Percentiles rank a stretch among this genome's conserved stretches.
Evolutionary conservation across 2,888 invertebrate species (phyloP).

Genomic region (Diarsia rubi): DNA sequence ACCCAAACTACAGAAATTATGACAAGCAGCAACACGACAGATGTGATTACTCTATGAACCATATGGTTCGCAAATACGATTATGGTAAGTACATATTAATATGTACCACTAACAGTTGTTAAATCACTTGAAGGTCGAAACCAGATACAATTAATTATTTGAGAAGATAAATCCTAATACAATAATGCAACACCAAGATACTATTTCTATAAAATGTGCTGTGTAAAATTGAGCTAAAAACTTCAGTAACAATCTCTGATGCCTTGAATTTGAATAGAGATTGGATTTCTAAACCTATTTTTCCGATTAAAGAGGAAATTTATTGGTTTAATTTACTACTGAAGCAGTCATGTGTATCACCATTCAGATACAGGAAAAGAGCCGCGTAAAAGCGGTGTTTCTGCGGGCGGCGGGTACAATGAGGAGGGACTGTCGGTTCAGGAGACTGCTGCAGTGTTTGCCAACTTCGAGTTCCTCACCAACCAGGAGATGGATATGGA

Average conservation of each 20-base stretch:
- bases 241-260: neutral
- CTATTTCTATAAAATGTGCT: neutral
- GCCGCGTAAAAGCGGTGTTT: conserved; percentile 80
- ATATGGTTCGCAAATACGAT: conserved; percentile 85
- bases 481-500: conserved; percentile 97
- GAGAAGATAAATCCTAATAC: neutral
- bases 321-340: neutral
- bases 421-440: conserved; percentile 87
- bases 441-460: conserved; percentile 97
- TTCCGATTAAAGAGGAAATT: neutral
- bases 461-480: conserved; percentile 98
- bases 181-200: neutral
- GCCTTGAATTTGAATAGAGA: neutral
- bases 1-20: conserved; percentile 90
- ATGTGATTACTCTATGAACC: conserved; percentile 84
- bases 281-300: neutral
- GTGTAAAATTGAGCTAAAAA: neutral
- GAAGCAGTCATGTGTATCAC: conserved; percentile 11
- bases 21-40: conserved; percentile 84
- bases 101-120: conserved; percentile 26
- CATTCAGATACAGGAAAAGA: conserved; percentile 73
- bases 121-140: conserved; percentile 19
- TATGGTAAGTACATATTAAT: conserved; percentile 78
- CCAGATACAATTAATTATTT: conserved; percentile 15
- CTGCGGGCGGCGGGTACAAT: conserved; percentile 82